Evolutionary conservation across 1,140 invertebrate genomes (phyloP).

Genomic region (Meloidogyne floridensis): DNA sequence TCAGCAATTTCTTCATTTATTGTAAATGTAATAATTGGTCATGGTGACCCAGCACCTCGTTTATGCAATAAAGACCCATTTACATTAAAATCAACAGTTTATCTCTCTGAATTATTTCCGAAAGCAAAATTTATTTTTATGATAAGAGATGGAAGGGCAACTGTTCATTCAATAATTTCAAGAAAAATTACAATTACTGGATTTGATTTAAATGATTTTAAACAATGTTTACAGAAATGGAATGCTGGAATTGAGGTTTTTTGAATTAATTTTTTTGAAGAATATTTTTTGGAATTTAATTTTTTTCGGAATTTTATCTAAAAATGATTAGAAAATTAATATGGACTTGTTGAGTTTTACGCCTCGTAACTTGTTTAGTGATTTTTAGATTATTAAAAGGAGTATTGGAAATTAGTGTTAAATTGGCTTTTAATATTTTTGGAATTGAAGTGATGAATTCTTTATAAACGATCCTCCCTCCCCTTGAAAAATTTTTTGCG

Average conservation of each 20-base stretch:
- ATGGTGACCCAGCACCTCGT: constrained; percentile 84
- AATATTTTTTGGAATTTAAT: not conserved
- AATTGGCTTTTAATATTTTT: no score
- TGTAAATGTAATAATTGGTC: constrained; percentile 85
- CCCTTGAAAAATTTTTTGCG: not conserved
- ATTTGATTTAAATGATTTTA: constrained; percentile 88
- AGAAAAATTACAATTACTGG: constrained; percentile 94
- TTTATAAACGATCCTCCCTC: not conserved
- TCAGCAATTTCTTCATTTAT: constrained; percentile 93
- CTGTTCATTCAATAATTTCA: constrained; percentile 95
- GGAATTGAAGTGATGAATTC: no score
- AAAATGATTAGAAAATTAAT: constrained; percentile 68
- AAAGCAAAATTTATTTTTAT: constrained; percentile 93
- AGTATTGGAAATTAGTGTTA: no score
- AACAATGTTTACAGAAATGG: constrained; percentile 92
- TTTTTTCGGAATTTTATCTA: not conserved
- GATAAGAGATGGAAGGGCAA: constrained; percentile 93
- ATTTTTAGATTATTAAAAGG: no score
- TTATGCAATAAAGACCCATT: constrained; percentile 98
- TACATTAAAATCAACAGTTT: constrained; percentile 89
- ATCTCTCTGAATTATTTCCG: constrained; percentile 73
- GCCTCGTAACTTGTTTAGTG: no score
- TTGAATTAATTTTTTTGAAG: constrained; percentile 65
- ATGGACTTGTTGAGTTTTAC: no score
- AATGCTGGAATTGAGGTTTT: constrained; percentile 85